These are phyloP conservation scores for Lobophora halterata DNA, from an alignment of 2,888 invertebrate genomes.

Conservation along the genomic window DNA sequence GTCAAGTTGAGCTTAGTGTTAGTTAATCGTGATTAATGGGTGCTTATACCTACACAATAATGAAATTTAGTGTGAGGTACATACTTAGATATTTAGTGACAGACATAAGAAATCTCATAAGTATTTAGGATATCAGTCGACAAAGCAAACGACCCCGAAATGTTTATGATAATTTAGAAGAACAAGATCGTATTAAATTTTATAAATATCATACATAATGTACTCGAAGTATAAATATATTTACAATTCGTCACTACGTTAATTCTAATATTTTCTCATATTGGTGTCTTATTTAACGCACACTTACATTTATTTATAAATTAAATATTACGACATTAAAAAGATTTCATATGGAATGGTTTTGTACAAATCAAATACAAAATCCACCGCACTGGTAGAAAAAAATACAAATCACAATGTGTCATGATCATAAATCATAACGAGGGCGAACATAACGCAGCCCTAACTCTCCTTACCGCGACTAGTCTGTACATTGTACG, in stretches of 20 bases:
- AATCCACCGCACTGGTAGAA: conserved; percentile 67
- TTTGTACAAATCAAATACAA: conserved; percentile 78
- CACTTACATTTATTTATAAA: conserved; percentile 70
- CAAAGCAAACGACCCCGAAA: conserved; percentile 62
- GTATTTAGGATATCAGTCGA: conserved; percentile 55
- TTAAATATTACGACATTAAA: conserved; percentile 69
- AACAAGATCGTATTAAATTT: conserved; percentile 79
- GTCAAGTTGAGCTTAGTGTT: conserved; percentile 23
- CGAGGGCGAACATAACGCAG: conserved; percentile 37
- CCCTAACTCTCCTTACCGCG: conserved; percentile 43
- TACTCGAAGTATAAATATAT: conserved; percentile 71
- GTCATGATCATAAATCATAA: conserved; percentile 52
- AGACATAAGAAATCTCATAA: conserved; percentile 49
- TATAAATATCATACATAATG: conserved; percentile 79
- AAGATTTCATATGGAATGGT: conserved; percentile 76
- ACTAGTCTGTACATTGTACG: conserved; percentile 77
- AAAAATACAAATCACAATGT: conserved; percentile 68
- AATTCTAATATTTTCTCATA: conserved; percentile 69
- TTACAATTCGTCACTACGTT: conserved; percentile 76
- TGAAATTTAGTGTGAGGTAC: conserved; percentile 17
- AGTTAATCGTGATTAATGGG: conserved; percentile 24
- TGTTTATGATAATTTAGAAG: conserved; percentile 72
- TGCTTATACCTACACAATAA: conserved; percentile 27
- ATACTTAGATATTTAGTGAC: conserved; percentile 43
- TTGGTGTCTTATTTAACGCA: conserved; percentile 80